Percentiles rank a stretch among this genome's conserved stretches.
These are phyloP conservation scores for Caenorhabditis sp. DNA, from an alignment of 2,888 invertebrate species.

Conservation along the genomic window DNA sequence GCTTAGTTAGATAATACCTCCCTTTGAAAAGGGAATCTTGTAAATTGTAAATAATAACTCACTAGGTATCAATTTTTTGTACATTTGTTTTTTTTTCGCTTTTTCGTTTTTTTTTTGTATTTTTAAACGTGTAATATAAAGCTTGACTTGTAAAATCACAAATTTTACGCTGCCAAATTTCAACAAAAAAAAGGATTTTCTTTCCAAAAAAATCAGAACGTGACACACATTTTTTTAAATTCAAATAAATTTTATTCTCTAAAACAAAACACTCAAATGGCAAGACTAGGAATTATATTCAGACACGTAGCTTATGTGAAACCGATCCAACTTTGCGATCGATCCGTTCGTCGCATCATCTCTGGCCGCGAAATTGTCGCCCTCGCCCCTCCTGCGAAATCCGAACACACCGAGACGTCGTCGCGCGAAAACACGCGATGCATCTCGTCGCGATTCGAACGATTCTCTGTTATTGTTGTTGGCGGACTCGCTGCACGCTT, in stretches of 20 bases:
- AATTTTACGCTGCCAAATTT: too few relatives aligned
- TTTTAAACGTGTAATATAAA: not conserved
- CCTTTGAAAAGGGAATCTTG: not conserved
- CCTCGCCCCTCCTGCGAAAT: slow-evolving; percentile 5
- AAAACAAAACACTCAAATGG: not conserved
- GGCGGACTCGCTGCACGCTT: slow-evolving; percentile 21
- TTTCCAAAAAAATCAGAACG: too few relatives aligned
- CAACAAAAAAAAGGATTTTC: too few relatives aligned
- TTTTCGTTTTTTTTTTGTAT: not conserved
- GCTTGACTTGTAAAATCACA: not conserved
- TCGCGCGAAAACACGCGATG: slow-evolving; percentile 34
- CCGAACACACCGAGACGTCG: slow-evolving; percentile 29
- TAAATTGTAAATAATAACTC: slow-evolving; percentile 1
- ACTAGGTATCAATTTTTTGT: slow-evolving; percentile 1
- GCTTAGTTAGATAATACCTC: slow-evolving; percentile 10
- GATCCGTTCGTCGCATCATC: not conserved
- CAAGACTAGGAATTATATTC: not conserved
- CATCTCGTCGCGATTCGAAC: slow-evolving; percentile 12
- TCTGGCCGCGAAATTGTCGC: not conserved
- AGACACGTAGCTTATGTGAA: not conserved
- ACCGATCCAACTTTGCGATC: not conserved
- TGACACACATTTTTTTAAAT: too few relatives aligned
- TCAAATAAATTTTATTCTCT: not conserved
- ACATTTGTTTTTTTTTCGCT: not conserved
- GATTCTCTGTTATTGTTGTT: slow-evolving; percentile 15